Conservation (phyloP, 1,140 invertebrate species). For the Zaprionus tsacasi region DNA sequence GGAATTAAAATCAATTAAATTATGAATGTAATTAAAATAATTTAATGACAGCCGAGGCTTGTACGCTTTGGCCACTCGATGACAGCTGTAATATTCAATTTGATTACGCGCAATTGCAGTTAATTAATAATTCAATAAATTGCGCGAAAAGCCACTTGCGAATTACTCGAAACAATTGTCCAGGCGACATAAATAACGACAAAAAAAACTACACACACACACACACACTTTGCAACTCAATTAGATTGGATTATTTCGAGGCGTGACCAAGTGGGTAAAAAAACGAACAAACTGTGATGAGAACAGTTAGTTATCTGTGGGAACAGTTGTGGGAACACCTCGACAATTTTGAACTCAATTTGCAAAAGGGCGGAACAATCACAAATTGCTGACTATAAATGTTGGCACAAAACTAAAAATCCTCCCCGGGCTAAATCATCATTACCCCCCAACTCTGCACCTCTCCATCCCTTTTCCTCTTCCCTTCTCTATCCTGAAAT, state of each 20-base stretch:
- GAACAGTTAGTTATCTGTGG: neutral
- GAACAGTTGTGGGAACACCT: conserved; percentile 16
- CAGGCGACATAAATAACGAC: conserved; percentile 12
- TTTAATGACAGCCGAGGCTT: conserved; percentile 55
- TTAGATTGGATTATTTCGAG: conserved; percentile 2
- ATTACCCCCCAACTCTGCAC: neutral
- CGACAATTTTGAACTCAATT: conserved; percentile 20
- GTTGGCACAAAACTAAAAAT: conserved; percentile 11
- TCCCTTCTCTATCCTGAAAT: conserved; percentile 13
- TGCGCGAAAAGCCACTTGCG: conserved; percentile 63
- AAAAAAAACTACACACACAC: conserved; percentile 3
- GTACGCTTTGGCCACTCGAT: conserved; percentile 47
- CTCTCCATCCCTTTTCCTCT: neutral
- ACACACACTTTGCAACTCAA: neutral
- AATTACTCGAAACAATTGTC: conserved; percentile 68
- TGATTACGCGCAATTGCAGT: conserved; percentile 69
- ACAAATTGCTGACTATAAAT: conserved; percentile 30
- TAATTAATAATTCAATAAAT: conserved; percentile 81
- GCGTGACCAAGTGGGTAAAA: neutral
- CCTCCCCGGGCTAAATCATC: conserved; percentile 18
- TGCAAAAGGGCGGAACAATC: conserved; percentile 7
- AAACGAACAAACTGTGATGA: no score
- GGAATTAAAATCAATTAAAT: conserved; percentile 79
- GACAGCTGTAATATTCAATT: conserved; percentile 77
- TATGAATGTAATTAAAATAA: conserved; percentile 81